Percentiles rank a stretch among this genome's conserved stretches.
phyloP scores from a whole-genome alignment of 2,888 invertebrate species.

The Catocala sponsa region DNA sequence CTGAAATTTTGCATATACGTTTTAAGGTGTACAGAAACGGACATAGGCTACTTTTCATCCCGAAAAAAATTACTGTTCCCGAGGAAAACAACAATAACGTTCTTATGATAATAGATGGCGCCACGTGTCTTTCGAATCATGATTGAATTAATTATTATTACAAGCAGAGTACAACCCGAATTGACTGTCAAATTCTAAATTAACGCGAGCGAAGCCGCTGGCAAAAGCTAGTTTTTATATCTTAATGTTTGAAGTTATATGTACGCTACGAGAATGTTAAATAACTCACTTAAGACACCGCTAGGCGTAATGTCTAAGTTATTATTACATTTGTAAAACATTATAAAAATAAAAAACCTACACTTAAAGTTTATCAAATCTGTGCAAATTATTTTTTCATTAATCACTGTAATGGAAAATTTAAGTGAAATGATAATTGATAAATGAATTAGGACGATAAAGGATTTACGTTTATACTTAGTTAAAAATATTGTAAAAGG shows the following conservation, averaged over 20 bases:
- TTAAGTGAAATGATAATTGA: slow-evolving; percentile 43
- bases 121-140: no score
- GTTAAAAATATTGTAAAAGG: slow-evolving; percentile 64
- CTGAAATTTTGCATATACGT: no score
- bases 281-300: slow-evolving; percentile 43
- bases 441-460: slow-evolving; percentile 50
- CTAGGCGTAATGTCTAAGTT: slow-evolving; percentile 16
- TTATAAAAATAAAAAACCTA: slow-evolving; percentile 10
- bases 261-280: slow-evolving; percentile 54
- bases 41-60: no score
- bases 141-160: no score
- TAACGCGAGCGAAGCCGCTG: no score
- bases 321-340: slow-evolving; percentile 2
- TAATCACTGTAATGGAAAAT: slow-evolving; percentile 38
- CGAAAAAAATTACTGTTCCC: no score
- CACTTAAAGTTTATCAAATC: slow-evolving; percentile 30
- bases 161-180: no score
- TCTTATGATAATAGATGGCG: no score
- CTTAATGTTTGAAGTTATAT: slow-evolving; percentile 52
- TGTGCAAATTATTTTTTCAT: slow-evolving; percentile 10
- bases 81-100: no score
- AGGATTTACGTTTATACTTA: slow-evolving; percentile 52
- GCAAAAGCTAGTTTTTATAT: no score
- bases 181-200: no score
- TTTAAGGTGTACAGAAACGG: no score